A percentile compares a stretch with the other conserved stretches of the same genome.
These are phyloP conservation scores for Hyposmocoma kahamanoa DNA, from an alignment of 1,140 invertebrate species.

Conservation along the genomic window DNA sequence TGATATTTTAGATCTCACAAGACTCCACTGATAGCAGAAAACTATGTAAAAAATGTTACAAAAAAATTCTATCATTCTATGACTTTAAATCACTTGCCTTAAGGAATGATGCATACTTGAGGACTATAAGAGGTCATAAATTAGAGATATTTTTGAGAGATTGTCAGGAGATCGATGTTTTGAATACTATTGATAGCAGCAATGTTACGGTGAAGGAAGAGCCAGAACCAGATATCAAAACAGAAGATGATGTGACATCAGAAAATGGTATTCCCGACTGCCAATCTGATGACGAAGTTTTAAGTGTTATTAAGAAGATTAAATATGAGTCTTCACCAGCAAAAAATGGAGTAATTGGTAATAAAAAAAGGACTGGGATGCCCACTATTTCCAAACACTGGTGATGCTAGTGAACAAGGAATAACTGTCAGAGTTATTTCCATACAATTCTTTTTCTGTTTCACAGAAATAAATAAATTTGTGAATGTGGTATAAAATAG, in stretches of 20 bases:
- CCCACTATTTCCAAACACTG: slow-evolving; percentile 10
- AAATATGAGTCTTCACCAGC: no score
- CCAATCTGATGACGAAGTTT: slow-evolving; percentile 42
- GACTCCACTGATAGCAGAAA: background rate
- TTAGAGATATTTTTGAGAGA: background rate
- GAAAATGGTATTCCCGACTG: slow-evolving; percentile 9
- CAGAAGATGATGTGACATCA: background rate
- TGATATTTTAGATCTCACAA: no score
- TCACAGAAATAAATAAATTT: background rate
- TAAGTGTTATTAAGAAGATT: slow-evolving; percentile 48
- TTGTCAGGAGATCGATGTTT: background rate
- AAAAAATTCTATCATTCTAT: background rate
- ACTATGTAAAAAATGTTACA: background rate
- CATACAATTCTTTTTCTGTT: background rate
- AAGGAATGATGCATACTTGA: background rate
- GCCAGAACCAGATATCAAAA: background rate
- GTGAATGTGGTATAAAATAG: background rate
- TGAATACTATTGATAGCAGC: no score
- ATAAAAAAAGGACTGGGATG: no score
- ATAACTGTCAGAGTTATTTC: background rate
- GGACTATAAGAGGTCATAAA: background rate
- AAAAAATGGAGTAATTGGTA: no score
- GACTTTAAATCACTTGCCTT: background rate
- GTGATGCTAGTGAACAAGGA: slow-evolving; percentile 33
- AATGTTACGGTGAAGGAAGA: background rate